Evolutionary conservation across 2,113 vertebrate genomes (phyloP), one percentile per base, ranked within the genome.

Genomic region (Caranx ignobilis): DNA sequence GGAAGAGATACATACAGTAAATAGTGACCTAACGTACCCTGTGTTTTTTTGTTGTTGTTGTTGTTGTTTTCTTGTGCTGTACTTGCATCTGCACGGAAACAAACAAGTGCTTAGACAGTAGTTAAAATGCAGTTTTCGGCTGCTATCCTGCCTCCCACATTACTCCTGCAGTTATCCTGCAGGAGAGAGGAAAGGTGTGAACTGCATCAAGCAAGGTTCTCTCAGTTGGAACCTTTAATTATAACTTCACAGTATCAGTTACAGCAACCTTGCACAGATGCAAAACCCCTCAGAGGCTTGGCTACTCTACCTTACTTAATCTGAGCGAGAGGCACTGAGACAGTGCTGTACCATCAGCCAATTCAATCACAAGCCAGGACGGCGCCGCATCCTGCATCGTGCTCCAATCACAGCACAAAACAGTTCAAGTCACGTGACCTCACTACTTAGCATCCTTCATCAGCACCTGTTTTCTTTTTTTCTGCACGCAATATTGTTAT

Each of bases 171-270:
- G 75, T 89, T 89, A 87, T 90, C 81, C 81, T 81, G 85, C 85
- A 83, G 89, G 84, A 87, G 84, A 91, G 81, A 88, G 82, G 86
- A 67, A 81, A 87, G 91, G 91, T 94, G 90, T 84, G 85, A 86
- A 85, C 83, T 79, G 88, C 89, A 93, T 93, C 93, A 91, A 90
- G 89, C 86, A 82, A 88, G 77, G 86, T 83, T 94, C 93, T 76
- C 91, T 95, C 94, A 93, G 87, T 94, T 86, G 92, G 94, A 95
- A 95, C 94, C 94, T 95, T 95, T 95, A 96, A 96, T 96, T 96
- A 95, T 94, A 94, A 93, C 88, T 90, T 91, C 93, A 93, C 94
- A 94, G 94, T 95, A 95, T 96, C 95, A 95, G 94, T 96, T 95
- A 94, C 95, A 94, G 91, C 93, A 94, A 94, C 90, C 91, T 92